These are phyloP conservation scores for Platysternon megacephalum DNA, from an alignment of 2,113 vertebrate genomes.

Conservation along the genomic window DNA sequence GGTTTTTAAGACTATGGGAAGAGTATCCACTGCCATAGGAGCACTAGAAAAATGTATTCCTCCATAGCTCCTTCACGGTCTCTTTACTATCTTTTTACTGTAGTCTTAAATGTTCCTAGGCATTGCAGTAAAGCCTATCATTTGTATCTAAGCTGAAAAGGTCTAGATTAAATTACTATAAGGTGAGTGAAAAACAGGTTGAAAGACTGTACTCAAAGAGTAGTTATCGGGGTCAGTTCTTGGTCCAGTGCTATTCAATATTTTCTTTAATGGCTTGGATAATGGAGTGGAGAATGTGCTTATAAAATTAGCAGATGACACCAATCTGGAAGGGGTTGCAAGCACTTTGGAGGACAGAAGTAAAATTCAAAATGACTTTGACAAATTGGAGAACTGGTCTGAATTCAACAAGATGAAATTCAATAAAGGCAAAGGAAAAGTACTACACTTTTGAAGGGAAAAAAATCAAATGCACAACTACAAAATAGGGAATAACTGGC, in stretches of 20 bases:
- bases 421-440: background rate
- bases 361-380: background rate
- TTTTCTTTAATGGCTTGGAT: background rate
- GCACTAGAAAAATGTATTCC: background rate
- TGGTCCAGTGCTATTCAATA: background rate
- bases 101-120: no score
- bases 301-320: background rate
- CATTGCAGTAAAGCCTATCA: background rate
- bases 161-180: background rate
- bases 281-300: background rate
- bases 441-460: background rate
- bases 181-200: background rate
- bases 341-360: background rate
- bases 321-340: background rate
- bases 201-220: background rate
- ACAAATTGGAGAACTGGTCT: background rate
- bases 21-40: background rate
- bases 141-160: background rate
- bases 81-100: background rate
- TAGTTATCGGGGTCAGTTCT: background rate
- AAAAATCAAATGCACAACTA: background rate
- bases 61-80: background rate
- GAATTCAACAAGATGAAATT: background rate
- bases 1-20: background rate
- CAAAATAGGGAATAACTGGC: background rate